phyloP scores from a whole-genome alignment of 1,140 invertebrate genomes.

The Drosophila santomea region DNA sequence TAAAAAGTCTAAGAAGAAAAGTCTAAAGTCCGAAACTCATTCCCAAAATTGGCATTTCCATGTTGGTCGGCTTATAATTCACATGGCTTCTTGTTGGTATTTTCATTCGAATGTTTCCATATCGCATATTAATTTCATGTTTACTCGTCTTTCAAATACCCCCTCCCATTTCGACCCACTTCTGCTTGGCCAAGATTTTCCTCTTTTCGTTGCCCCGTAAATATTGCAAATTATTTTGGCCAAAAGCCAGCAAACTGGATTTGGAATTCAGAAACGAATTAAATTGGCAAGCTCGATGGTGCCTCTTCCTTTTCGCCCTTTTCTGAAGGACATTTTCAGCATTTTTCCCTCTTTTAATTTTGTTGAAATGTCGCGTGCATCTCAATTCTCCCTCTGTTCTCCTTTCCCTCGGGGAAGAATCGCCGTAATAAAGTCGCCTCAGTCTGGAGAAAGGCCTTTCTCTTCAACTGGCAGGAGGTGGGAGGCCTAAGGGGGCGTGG shows the following conservation, averaged over 20 bases:
- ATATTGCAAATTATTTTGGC: slow-evolving; percentile 58
- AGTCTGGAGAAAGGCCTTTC: slow-evolving; percentile 34
- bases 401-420: slow-evolving; percentile 19
- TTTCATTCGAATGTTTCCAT: slow-evolving; percentile 14
- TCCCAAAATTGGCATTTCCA: neutral
- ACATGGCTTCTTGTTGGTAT: neutral
- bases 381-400: slow-evolving; percentile 15
- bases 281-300: slow-evolving; percentile 53
- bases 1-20: neutral
- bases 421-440: slow-evolving; percentile 42
- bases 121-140: slow-evolving; percentile 29
- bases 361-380: slow-evolving; percentile 57
- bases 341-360: slow-evolving; percentile 53
- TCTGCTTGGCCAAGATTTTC: slow-evolving; percentile 8
- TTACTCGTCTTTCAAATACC: neutral
- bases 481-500: neutral
- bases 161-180: neutral
- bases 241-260: slow-evolving; percentile 46
- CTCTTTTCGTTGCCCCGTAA: slow-evolving; percentile 2
- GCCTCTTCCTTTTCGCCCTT: neutral
- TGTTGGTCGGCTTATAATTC: slow-evolving; percentile 5
- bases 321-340: slow-evolving; percentile 39
- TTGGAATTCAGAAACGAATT: slow-evolving; percentile 48
- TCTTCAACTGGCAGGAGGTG: neutral
- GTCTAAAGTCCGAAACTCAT: neutral